phyloP scores from a whole-genome alignment of 2,888 invertebrate species.

The Pyrgus malvae region DNA sequence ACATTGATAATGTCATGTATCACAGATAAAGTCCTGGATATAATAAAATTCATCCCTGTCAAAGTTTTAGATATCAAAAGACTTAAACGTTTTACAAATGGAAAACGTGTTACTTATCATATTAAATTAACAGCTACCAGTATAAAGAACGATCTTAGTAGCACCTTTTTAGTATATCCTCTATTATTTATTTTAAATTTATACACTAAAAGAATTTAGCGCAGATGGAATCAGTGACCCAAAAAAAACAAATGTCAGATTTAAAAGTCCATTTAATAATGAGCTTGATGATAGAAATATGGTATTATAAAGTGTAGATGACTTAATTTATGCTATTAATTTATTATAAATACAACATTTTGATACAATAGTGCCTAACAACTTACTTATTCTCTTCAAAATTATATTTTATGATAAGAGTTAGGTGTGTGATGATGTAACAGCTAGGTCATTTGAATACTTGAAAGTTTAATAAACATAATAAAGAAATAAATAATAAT shows the following conservation, averaged over 20 bases:
- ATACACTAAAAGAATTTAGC: not conserved
- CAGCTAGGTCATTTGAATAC: not conserved
- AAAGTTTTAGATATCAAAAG: no score
- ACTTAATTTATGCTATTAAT: slow-evolving; percentile 12
- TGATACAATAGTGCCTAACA: slow-evolving; percentile 6
- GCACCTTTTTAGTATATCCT: not conserved
- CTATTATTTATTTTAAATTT: not conserved
- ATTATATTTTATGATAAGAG: slow-evolving; percentile 6
- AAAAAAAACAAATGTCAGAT: slow-evolving; percentile 4
- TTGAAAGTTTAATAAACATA: not conserved
- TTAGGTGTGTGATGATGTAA: not conserved
- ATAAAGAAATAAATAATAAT: no score
- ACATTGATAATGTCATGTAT: no score
- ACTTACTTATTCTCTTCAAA: not conserved
- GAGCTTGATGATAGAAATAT: slow-evolving; percentile 22
- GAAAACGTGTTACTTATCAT: not conserved
- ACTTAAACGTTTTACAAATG: no score
- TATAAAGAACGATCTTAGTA: not conserved
- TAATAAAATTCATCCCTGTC: no score
- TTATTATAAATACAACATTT: slow-evolving; percentile 2
- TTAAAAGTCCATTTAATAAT: slow-evolving; percentile 4
- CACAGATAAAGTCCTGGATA: no score
- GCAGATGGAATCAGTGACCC: not conserved
- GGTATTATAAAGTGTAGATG: slow-evolving; percentile 5
- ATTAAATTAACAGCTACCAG: not conserved